These are phyloP conservation scores for Sterrhoptilus dennistouni DNA, from an alignment of 2,113 vertebrate species.

Conservation along the genomic window DNA sequence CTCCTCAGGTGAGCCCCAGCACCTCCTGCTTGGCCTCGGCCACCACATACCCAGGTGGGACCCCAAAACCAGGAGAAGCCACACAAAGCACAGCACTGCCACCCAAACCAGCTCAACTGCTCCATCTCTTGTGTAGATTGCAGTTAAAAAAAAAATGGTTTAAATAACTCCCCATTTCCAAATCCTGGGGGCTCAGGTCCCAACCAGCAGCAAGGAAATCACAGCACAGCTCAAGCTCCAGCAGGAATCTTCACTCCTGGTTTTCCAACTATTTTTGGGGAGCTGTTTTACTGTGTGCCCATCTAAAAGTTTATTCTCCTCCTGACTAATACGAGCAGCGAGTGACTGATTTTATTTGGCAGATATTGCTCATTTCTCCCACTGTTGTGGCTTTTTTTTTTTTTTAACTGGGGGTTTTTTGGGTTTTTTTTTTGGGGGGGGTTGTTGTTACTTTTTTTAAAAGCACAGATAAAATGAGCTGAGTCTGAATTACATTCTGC, in stretches of 20 bases:
- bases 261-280: background rate
- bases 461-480: slow-evolving; percentile 47
- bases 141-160: background rate
- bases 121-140: background rate
- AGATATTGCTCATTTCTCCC: slow-evolving; percentile 49
- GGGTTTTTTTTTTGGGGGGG: background rate
- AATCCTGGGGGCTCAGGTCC: background rate
- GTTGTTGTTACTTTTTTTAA: slow-evolving; percentile 16
- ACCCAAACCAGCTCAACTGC: background rate
- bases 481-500: slow-evolving; percentile 17
- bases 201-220: background rate
- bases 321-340: slow-evolving; percentile 1
- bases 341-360: slow-evolving; percentile 33
- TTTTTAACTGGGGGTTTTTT: background rate
- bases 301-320: slow-evolving; percentile 7
- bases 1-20: background rate
- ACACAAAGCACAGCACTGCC: background rate
- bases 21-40: background rate
- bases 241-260: background rate
- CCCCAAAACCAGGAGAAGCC: rapidly evolving
- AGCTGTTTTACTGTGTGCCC: background rate
- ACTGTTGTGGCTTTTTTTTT: background rate
- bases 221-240: background rate
- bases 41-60: background rate
- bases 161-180: rapidly evolving